Evolutionary conservation across 53 echinoderm and acorn worm genomes (phyloP), one percentile per base, ranked within the genome.

Genomic region (Arbacia lixula): DNA sequence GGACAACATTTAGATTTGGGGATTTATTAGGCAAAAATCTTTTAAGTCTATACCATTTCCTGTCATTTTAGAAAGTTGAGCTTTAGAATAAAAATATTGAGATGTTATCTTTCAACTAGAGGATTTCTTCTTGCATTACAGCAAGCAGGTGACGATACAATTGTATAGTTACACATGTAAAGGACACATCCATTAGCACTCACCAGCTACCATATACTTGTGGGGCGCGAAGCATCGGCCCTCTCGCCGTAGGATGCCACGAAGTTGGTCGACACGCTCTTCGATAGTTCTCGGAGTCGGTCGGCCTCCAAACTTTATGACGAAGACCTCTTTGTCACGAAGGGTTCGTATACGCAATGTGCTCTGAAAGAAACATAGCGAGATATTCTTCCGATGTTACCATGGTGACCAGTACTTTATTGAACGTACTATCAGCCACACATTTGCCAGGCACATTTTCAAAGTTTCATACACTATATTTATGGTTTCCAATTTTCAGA

Each of bases 261-360:
- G 58, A 28, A 78, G 61, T 60, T 78, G 60, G 26, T 78, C 79
- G 40, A 78, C 58, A 30, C 60, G 58, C 28, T 17, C 1, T 60
- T 78, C 60, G 24, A 78, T 60, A 6, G 10, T 40, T n/a, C 60
- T 78, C 26, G 8, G 28, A 5, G 58, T 60, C 26, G 79, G 79
- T 40, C 79, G 58, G 37, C 79, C 79, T n/a, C 79, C 41, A 16
- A 78, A 78, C 41, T 78, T 78, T 3, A 78, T 37, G 79, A 78
- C 79, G 41, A 12, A 78, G 12, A 31, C 58, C 58, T 78, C 79
- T 20, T 22, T 17, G 36, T 75, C 75, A 8, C 29, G 75, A 6
- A 53, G 2, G 17, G 34, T 55, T 17, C n/a, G 4, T 53, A 75
- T 33, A 2, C 54, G 52, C 24, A 75, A 6, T 33, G 31, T 32